Evolutionary conservation across 2,888 invertebrate species (phyloP).

Genomic region (Cerastis rubricosa): DNA sequence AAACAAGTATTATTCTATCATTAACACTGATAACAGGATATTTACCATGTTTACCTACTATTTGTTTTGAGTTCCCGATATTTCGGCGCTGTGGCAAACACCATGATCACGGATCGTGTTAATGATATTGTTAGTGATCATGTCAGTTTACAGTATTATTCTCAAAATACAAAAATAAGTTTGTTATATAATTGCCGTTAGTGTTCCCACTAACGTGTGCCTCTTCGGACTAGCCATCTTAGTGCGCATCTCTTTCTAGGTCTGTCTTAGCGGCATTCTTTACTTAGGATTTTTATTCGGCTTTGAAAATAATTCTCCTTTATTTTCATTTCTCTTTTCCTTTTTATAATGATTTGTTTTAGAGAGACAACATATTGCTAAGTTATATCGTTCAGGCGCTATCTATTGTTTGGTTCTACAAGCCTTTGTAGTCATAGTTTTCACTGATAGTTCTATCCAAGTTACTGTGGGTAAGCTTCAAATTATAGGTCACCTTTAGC

Average conservation of each 20-base stretch:
- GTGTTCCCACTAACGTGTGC: neutral
- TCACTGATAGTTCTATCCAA: neutral
- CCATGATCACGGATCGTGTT: too few relatives aligned
- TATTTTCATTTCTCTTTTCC: neutral
- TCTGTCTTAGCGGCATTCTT: neutral
- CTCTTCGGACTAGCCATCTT: neutral
- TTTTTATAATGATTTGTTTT: neutral
- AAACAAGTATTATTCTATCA: too few relatives aligned
- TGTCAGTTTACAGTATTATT: too few relatives aligned
- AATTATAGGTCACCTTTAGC: neutral
- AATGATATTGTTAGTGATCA: too few relatives aligned
- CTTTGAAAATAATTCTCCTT: neutral
- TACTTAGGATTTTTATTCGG: neutral
- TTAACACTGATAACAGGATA: too few relatives aligned
- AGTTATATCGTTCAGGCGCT: constrained; percentile 17
- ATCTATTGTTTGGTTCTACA: neutral
- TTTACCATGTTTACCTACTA: too few relatives aligned
- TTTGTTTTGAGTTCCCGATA: too few relatives aligned
- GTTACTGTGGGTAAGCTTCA: neutral
- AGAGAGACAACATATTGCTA: constrained; percentile 15
- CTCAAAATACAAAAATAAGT: neutral
- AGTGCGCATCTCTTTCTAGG: neutral
- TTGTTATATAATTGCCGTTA: neutral
- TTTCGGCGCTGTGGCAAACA: too few relatives aligned
- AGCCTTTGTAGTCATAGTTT: neutral